Percentiles rank a stretch among this genome's conserved stretches.
Conservation (phyloP, 1,140 invertebrate genomes). For the Maconellicoccus hirsutus region DNA sequence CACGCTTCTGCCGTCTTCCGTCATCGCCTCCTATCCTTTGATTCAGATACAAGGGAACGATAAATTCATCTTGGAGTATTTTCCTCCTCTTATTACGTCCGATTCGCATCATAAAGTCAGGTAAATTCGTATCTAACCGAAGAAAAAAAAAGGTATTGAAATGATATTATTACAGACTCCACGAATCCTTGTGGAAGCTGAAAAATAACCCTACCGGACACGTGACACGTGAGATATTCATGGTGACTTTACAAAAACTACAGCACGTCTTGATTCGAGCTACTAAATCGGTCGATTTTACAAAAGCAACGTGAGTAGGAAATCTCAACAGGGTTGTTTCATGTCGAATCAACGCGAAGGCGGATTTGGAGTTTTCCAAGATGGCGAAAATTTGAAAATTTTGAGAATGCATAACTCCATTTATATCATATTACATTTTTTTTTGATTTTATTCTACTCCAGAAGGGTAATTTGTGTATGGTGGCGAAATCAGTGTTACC, state of each 20-base stretch:
- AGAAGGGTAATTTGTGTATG: too few relatives aligned
- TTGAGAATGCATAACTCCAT: too few relatives aligned
- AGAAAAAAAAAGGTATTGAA: conserved; percentile 18
- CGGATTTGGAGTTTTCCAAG: too few relatives aligned
- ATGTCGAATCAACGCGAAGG: too few relatives aligned
- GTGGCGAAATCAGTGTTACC: too few relatives aligned
- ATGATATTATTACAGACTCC: conserved; percentile 34
- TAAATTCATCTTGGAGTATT: conserved; percentile 65
- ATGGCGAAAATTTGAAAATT: too few relatives aligned
- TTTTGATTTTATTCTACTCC: too few relatives aligned
- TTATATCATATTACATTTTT: too few relatives aligned
- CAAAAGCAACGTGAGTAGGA: conserved; percentile 46
- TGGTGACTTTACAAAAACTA: conserved; percentile 79
- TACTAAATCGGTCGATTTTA: conserved; percentile 53
- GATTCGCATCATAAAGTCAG: conserved; percentile 48
- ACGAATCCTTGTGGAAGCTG: conserved; percentile 52
- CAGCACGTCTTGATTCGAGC: conserved; percentile 66
- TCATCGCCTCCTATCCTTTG: conserved; percentile 58
- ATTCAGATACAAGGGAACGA: conserved; percentile 72
- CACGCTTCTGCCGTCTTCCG: conserved; percentile 41
- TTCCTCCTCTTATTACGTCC: conserved; percentile 36
- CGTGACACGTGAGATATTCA: conserved; percentile 63
- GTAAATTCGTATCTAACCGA: conserved; percentile 33
- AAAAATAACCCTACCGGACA: conserved; percentile 46
- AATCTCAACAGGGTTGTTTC: too few relatives aligned